phyloP scores from a whole-genome alignment of 92 coral and sea anemone genomes.

The Porites cylindrica region DNA sequence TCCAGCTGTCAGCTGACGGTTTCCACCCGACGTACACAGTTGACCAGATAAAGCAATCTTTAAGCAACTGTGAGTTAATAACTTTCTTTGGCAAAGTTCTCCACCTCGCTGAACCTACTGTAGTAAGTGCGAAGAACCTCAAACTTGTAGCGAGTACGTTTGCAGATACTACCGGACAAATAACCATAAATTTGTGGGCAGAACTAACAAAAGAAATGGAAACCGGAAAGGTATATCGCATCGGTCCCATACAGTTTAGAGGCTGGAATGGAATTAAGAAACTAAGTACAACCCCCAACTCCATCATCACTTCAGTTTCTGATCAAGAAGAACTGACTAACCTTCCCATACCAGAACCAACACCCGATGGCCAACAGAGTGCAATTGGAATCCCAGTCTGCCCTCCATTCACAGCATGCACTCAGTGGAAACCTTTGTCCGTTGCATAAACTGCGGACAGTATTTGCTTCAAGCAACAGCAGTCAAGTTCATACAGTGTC shows the following conservation, averaged over 20 bases:
- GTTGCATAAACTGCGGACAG: constrained; percentile 39
- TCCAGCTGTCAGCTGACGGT: constrained; percentile 22
- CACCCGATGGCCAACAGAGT: neutral
- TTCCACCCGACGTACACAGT: constrained; percentile 17
- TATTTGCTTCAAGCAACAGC: constrained; percentile 29
- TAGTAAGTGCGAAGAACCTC: constrained; percentile 32
- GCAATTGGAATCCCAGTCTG: neutral
- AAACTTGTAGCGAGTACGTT: constrained; percentile 39
- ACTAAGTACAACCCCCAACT: constrained; percentile 46
- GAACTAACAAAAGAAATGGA: constrained; percentile 31
- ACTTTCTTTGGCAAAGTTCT: constrained; percentile 50
- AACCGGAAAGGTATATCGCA: constrained; percentile 37
- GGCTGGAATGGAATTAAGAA: constrained; percentile 51
- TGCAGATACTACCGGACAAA: constrained; percentile 49
- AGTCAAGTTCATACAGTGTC: constrained; percentile 35
- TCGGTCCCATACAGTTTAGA: constrained; percentile 43
- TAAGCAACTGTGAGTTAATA: constrained; percentile 51
- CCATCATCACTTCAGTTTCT: constrained; percentile 32
- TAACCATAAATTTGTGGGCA: constrained; percentile 46
- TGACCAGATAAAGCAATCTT: constrained; percentile 33
- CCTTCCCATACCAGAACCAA: neutral
- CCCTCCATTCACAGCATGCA: constrained; percentile 24
- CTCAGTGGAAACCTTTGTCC: constrained; percentile 22
- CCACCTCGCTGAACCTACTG: constrained; percentile 37
- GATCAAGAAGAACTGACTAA: constrained; percentile 31